These are phyloP conservation scores for Tragelaphus imberbis DNA, from an alignment of 2,113 vertebrate genomes.

Conservation along the genomic window DNA sequence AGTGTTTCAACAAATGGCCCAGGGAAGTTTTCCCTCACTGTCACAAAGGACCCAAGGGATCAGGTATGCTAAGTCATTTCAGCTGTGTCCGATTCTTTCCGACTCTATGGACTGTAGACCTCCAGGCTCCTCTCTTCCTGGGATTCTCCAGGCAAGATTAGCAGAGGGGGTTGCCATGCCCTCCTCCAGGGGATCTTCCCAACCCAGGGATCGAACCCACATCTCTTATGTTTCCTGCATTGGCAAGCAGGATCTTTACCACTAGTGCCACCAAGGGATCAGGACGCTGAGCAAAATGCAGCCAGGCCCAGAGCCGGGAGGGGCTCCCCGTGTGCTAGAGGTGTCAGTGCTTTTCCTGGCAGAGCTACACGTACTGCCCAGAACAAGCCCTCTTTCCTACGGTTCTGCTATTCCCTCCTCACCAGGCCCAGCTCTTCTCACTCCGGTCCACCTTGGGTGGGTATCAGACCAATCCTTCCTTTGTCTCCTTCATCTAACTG, in stretches of 20 bases:
- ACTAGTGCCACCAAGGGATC: background rate
- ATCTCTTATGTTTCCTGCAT: background rate
- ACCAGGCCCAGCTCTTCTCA: background rate
- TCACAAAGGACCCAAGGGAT: background rate
- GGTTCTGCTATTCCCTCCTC: background rate
- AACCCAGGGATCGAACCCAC: background rate
- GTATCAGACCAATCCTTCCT: background rate
- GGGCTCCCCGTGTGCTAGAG: too few species aligned
- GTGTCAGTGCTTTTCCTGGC: rapidly evolving
- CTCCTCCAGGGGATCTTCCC: background rate
- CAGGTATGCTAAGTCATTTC: background rate
- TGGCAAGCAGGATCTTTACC: background rate
- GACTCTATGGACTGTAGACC: background rate
- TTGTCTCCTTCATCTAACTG: background rate
- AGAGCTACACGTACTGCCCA: background rate
- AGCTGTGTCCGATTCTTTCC: background rate
- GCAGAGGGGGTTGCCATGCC: background rate
- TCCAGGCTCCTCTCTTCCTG: background rate
- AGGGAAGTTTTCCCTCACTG: background rate
- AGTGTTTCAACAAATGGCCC: background rate
- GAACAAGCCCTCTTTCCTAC: background rate
- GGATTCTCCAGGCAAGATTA: background rate
- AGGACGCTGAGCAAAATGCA: rapidly evolving
- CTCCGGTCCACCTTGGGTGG: too few species aligned
- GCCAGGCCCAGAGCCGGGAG: background rate